Evolutionary conservation across 1,140 invertebrate species (phyloP).

Genomic region (Drosophila mojavensis): DNA sequence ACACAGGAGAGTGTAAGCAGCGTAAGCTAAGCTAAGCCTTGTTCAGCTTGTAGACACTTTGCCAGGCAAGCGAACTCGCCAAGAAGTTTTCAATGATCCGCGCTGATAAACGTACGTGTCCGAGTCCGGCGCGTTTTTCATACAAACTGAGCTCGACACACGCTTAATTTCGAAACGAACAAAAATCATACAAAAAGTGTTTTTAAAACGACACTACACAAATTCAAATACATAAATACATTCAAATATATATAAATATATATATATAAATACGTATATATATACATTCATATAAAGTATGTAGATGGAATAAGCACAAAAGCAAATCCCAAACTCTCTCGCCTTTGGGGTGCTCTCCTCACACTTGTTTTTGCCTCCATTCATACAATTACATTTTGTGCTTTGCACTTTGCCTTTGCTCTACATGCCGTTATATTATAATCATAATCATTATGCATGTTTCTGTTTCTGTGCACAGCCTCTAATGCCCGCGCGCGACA

Average conservation of each 20-base stretch:
- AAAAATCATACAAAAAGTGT: constrained; percentile 68
- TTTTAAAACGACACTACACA: constrained; percentile 62
- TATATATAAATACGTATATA: neutral
- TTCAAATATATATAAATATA: constrained; percentile 14
- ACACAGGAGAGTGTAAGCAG: constrained; percentile 3
- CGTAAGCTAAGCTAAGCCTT: neutral
- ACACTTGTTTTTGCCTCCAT: constrained; percentile 42
- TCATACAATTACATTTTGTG: constrained; percentile 61
- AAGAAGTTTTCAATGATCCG: constrained; percentile 42
- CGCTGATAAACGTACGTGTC: constrained; percentile 64
- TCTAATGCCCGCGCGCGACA: constrained; percentile 45
- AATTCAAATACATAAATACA: constrained; percentile 15
- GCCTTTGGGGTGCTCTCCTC: constrained; percentile 19
- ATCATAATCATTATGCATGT: constrained; percentile 62
- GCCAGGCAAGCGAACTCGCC: constrained; percentile 5
- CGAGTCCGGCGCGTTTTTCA: constrained; percentile 76
- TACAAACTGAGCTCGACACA: constrained; percentile 62
- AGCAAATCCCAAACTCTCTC: constrained; percentile 47
- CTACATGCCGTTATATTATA: constrained; percentile 67
- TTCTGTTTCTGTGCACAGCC: constrained; percentile 55
- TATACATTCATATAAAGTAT: neutral
- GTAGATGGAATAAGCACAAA: constrained; percentile 38
- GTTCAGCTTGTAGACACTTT: constrained; percentile 1
- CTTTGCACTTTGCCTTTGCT: constrained; percentile 57
- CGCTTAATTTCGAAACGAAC: constrained; percentile 71